A percentile compares a stretch with the other conserved stretches of the same genome.
Conservation (phyloP, 2,888 invertebrate species). For the Proisotoma minuta region DNA sequence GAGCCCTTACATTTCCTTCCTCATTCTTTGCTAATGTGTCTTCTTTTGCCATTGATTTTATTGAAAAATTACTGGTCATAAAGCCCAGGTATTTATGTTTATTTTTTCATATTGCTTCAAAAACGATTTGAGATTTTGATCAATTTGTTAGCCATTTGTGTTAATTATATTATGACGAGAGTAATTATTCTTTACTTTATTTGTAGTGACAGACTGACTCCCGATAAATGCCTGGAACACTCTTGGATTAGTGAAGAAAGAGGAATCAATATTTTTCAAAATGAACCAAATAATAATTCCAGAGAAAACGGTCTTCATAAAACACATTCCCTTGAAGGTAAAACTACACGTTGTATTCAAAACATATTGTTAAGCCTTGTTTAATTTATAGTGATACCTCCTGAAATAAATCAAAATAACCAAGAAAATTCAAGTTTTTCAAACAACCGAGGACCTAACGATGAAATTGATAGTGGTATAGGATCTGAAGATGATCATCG, state of each 20-base stretch:
- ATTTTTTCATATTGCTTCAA: no score
- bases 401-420: constrained; percentile 22
- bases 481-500: constrained; percentile 37
- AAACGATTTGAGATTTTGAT: no score
- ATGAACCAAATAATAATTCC: constrained; percentile 44
- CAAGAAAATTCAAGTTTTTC: constrained; percentile 11
- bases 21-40: constrained; percentile 87
- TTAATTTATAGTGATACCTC: not conserved
- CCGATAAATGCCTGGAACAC: constrained; percentile 82
- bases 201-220: constrained; percentile 77
- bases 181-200: no score
- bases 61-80: constrained; percentile 79
- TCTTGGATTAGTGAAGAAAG: constrained; percentile 64
- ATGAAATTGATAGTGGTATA: constrained; percentile 36
- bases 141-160: no score
- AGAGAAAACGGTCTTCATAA: constrained; percentile 28
- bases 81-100: constrained; percentile 71
- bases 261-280: constrained; percentile 17
- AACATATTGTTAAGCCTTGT: not conserved
- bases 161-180: no score
- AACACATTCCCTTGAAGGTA: constrained; percentile 27
- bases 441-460: constrained; percentile 33
- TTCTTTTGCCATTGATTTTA: constrained; percentile 81
- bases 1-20: constrained; percentile 86
- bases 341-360: not conserved